These are phyloP conservation scores for Psittacula echo DNA, from an alignment of 2,797 vertebrate genomes.

Conservation along the genomic window DNA sequence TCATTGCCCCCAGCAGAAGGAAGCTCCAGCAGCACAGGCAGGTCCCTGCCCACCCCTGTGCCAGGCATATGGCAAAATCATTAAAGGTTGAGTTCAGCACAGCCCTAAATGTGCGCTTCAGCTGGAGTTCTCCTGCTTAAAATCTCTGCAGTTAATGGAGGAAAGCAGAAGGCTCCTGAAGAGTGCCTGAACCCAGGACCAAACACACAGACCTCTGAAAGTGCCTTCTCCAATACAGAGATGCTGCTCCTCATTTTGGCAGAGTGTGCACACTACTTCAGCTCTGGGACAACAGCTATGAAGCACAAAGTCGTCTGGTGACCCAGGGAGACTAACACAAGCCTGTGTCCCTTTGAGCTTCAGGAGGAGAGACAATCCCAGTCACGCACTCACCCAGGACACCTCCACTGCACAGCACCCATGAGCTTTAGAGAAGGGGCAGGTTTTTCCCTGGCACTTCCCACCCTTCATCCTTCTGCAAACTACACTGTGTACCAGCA, in stretches of 20 bases:
- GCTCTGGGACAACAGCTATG: not conserved
- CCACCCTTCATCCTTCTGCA: not conserved
- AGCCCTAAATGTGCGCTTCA: not conserved
- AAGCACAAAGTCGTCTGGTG: not conserved
- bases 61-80: not conserved
- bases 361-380: not conserved
- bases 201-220: not conserved
- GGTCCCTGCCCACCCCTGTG: not conserved
- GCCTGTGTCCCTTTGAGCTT: not conserved
- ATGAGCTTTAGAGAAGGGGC: not conserved
- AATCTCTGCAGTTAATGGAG: not conserved
- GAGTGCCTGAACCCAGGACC: not conserved
- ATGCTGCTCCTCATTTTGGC: not conserved
- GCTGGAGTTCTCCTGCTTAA: not conserved
- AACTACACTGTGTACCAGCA: not conserved
- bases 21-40: not conserved
- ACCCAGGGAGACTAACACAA: not conserved
- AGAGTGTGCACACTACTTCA: not conserved
- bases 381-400: not conserved
- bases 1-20: not conserved
- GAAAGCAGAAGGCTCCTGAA: not conserved
- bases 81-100: not conserved
- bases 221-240: not conserved
- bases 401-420: not conserved
- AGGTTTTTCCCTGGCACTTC: not conserved